phyloP scores from a whole-genome alignment of 2,113 vertebrate species.

The Pteropus alecto region DNA sequence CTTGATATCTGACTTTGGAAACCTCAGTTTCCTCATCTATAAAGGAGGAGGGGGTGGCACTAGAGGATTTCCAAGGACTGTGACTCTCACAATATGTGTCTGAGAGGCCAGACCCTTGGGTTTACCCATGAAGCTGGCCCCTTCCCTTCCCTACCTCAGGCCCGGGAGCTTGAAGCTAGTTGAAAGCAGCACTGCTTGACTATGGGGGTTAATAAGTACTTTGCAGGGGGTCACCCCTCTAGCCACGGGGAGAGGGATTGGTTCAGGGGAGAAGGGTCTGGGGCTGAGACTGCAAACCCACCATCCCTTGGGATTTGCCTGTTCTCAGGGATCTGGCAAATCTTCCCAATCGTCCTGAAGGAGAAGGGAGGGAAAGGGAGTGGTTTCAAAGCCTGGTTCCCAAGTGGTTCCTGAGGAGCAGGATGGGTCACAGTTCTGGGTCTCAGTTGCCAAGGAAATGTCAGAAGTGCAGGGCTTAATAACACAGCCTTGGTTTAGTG shows the following conservation, averaged over 20 bases:
- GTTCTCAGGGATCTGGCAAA: neutral
- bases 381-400: neutral
- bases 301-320: too few relatives aligned
- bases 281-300: neutral
- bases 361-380: neutral
- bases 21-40: neutral
- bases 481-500: rapidly evolving
- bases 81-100: neutral
- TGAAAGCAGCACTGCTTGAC: neutral
- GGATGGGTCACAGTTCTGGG: neutral
- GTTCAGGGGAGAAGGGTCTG: neutral
- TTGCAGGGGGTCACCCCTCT: neutral
- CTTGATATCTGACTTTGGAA: neutral
- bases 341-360: neutral
- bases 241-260: too few relatives aligned
- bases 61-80: neutral
- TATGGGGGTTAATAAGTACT: neutral
- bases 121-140: neutral
- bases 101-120: neutral
- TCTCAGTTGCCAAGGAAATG: neutral
- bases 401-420: neutral
- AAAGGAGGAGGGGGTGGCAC: neutral
- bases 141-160: neutral
- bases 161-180: neutral
- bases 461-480: neutral